phyloP scores from a whole-genome alignment of 2,888 invertebrate species.

The Parnassius mnemosyne region DNA sequence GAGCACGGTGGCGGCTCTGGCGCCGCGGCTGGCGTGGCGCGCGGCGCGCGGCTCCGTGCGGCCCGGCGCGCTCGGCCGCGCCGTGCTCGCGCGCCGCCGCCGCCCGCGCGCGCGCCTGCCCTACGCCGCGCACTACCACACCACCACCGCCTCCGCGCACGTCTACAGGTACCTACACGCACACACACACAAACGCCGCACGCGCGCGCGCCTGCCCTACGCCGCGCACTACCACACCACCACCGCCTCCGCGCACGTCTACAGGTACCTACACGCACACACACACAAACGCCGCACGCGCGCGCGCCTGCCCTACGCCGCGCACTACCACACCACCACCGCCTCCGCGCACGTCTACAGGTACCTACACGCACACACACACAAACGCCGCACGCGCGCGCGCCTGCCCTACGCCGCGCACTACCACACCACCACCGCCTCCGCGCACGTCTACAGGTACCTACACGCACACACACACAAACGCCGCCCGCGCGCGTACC shows the following conservation, averaged over 20 bases:
- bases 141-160: slow-evolving; percentile 55
- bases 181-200: slow-evolving; percentile 28
- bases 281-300: not conserved
- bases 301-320: slow-evolving; percentile 34
- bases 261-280: slow-evolving; percentile 32
- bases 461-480: slow-evolving; percentile 23
- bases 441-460: slow-evolving; percentile 52
- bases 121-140: slow-evolving; percentile 62
- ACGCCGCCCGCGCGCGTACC: not conserved
- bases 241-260: slow-evolving; percentile 57
- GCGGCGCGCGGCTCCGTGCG: slow-evolving; percentile 84
- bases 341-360: slow-evolving; percentile 55
- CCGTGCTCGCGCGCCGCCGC: slow-evolving; percentile 82
- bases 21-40: slow-evolving; percentile 91
- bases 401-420: slow-evolving; percentile 42
- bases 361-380: slow-evolving; percentile 28
- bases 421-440: slow-evolving; percentile 57
- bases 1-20: slow-evolving; percentile 87
- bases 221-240: slow-evolving; percentile 61
- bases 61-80: slow-evolving; percentile 88
- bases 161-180: slow-evolving; percentile 39
- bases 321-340: slow-evolving; percentile 58
- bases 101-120: slow-evolving; percentile 63
- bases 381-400: not conserved
- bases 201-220: slow-evolving; percentile 50